Evolutionary conservation across 2,113 vertebrate species (phyloP), one percentile per base, ranked within the genome.

Genomic region (Smithornis capensis): DNA sequence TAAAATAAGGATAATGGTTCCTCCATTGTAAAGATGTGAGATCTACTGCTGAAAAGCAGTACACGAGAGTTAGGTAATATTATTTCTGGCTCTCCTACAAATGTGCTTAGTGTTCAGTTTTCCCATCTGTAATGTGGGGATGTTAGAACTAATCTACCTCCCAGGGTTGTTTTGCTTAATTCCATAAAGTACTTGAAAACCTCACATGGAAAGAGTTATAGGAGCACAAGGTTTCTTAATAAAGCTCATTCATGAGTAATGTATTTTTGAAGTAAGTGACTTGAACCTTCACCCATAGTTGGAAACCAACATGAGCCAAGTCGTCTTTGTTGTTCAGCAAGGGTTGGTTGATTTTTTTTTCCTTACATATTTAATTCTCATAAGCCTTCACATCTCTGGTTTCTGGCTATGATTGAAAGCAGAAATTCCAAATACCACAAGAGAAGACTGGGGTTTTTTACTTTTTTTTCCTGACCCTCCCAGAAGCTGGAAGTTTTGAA

Each of bases 201-300:
- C 95, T 96, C 96, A 97, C 95, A 95, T 94, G 93, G 95, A 96
- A 96, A 92, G 93, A 95, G 95, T 97, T 96, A 95, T 78, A 97
- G 84, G 64, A 96, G 95, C 94, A 92, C 93, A 94, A 95, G 93
- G 81, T 96, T 97, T 96, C 93, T 96, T 96, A 97, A 96, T 97
- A 97, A 96, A 96, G 90, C 94, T 94, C 94, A 96, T 95, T 95
- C 90, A 95, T 96, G 96, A 96, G 93, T 96, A 97, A 96, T 95
- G 88, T 96, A 95, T 95, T 96, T 97, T 97, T 96, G 93, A 95
- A 97, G 93, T 96, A 93, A 93, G 94, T 92, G 94, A 96, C 87
- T 97, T 96, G 95, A 97, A 96, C 95, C 95, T 91, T 97, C 94
- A 97, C 95, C 95, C 95, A 96, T 95, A 95, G 90, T 95, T 97